Percentiles rank a stretch among this genome's conserved stretches.
phyloP scores from a whole-genome alignment of 2,113 vertebrate genomes.

The Parotia lawesii region DNA sequence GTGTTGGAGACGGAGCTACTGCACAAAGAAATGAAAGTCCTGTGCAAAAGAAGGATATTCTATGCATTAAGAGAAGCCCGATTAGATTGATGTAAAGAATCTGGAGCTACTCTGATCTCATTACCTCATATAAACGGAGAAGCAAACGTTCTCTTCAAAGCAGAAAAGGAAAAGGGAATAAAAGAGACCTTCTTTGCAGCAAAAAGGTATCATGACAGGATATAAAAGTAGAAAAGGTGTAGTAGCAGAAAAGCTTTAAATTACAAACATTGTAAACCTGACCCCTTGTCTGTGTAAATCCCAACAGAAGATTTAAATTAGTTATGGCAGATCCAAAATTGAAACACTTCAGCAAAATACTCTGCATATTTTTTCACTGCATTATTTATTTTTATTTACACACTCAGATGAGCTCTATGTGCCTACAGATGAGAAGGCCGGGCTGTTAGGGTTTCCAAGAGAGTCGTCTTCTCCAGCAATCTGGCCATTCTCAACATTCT shows the following conservation, averaged over 20 bases:
- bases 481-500: constrained; percentile 24
- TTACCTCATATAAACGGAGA: constrained; percentile 6
- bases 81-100: constrained; percentile 23
- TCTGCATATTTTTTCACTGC: constrained; percentile 54
- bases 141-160: constrained; percentile 24
- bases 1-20: not conserved
- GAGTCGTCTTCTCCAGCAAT: constrained; percentile 32
- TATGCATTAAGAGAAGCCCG: not conserved
- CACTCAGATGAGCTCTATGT: constrained; percentile 11
- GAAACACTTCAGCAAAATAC: constrained; percentile 27
- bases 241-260: not conserved
- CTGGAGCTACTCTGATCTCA: not conserved
- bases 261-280: not conserved
- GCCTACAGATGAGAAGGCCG: constrained; percentile 12
- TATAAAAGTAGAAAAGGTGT: not conserved
- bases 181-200: not conserved
- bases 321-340: not conserved
- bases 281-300: not conserved
- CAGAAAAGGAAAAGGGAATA: not conserved
- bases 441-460: constrained; percentile 26
- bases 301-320: not conserved
- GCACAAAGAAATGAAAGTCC: not conserved
- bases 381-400: constrained; percentile 59
- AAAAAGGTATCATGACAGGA: not conserved
- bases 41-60: not conserved